A percentile compares a stretch with the other conserved stretches of the same genome.
These are phyloP conservation scores for Galerucella nymphaeae DNA, from an alignment of 2,888 invertebrate genomes.

Conservation along the genomic window DNA sequence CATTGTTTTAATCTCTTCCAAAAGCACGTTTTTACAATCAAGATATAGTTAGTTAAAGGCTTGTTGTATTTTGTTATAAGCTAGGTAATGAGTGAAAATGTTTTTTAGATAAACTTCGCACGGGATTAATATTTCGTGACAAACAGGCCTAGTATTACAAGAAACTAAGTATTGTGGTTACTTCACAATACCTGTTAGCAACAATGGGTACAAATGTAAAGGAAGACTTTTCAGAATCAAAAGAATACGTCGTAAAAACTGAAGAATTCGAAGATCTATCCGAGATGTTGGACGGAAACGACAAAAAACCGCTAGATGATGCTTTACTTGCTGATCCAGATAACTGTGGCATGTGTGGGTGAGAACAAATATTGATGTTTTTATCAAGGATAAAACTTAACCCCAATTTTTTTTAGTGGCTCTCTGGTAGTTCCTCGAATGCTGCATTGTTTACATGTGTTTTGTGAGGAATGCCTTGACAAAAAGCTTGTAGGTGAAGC, in stretches of 20 bases:
- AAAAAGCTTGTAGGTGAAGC: conserved; percentile 80
- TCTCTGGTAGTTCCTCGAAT: conserved; percentile 83
- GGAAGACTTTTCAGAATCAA: conserved; percentile 56
- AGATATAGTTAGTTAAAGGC: conserved; percentile 28
- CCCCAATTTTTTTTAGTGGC: conserved; percentile 37
- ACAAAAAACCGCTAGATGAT: conserved; percentile 62
- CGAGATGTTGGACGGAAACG: conserved; percentile 60
- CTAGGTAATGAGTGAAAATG: conserved; percentile 22
- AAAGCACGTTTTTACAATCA: neutral
- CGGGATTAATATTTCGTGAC: conserved; percentile 60
- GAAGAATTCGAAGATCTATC: conserved; percentile 61
- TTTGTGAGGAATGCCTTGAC: conserved; percentile 92
- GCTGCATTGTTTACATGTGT: conserved; percentile 93
- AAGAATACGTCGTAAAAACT: conserved; percentile 54
- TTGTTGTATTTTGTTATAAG: conserved; percentile 28
- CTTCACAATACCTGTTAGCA: conserved; percentile 43
- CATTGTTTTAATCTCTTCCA: neutral
- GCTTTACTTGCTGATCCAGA: conserved; percentile 64
- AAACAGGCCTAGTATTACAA: conserved; percentile 56
- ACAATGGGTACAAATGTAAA: conserved; percentile 57
- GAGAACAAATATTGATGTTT: conserved; percentile 48
- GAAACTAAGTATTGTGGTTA: conserved; percentile 46
- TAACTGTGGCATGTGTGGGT: conserved; percentile 65
- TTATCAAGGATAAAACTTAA: conserved; percentile 22
- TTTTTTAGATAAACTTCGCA: conserved; percentile 61